Conservation (phyloP, 2,113 vertebrate genomes). For the Phodopus roborovskii region DNA sequence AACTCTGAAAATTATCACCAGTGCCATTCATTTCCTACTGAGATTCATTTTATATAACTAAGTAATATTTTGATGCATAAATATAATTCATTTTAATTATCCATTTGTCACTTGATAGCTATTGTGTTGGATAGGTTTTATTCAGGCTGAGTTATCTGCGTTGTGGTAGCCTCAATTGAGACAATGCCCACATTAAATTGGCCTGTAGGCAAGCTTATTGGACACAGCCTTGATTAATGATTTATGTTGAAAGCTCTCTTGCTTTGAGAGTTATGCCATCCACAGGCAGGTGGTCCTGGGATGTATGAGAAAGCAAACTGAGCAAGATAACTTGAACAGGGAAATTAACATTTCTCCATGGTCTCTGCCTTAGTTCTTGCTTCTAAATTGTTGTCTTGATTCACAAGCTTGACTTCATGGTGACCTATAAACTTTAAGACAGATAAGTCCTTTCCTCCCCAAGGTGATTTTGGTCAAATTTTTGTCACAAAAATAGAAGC, state of each 20-base stretch:
- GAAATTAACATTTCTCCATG: neutral
- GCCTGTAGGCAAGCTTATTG: neutral
- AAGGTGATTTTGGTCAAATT: neutral
- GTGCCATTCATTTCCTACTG: neutral
- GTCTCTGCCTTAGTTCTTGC: neutral
- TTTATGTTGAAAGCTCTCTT: neutral
- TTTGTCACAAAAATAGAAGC: neutral
- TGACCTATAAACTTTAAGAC: neutral
- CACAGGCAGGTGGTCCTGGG: neutral
- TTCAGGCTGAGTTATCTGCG: neutral
- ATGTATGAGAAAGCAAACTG: neutral
- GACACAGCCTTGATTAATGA: neutral
- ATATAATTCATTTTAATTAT: neutral
- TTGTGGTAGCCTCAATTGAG: neutral
- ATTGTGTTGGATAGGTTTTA: neutral
- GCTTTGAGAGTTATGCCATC: neutral
- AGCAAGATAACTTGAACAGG: neutral
- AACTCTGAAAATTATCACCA: neutral
- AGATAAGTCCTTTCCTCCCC: neutral
- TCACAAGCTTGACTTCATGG: neutral
- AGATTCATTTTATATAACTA: neutral
- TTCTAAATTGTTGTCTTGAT: neutral
- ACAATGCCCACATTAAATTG: neutral
- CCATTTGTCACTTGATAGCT: neutral
- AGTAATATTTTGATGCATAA: neutral